Evolutionary conservation across 2,797 vertebrate genomes (phyloP).

Genomic region (Hemibagrus guttatus): DNA sequence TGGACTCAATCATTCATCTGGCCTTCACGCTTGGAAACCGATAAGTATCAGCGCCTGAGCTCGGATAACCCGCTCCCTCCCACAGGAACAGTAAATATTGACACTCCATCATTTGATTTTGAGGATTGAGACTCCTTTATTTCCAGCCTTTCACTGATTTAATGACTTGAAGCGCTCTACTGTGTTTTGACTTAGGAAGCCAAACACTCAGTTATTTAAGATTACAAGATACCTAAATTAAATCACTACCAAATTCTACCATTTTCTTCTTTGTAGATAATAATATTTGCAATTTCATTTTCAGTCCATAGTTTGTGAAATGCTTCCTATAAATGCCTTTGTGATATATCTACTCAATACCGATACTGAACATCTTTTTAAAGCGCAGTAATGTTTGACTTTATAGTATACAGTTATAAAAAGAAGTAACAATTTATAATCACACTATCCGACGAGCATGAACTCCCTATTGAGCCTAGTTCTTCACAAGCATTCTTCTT

Average conservation of each 20-base stretch:
- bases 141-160: slow-evolving; percentile 16
- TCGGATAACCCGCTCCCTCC: slow-evolving; percentile 26
- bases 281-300: neutral
- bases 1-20: slow-evolving; percentile 46
- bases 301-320: neutral
- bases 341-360: neutral
- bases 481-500: neutral
- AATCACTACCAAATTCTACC: neutral
- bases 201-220: neutral
- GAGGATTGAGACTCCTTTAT: slow-evolving; percentile 24
- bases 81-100: slow-evolving; percentile 50
- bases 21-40: slow-evolving; percentile 46
- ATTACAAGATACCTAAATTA: slow-evolving; percentile 5
- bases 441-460: neutral
- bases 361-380: neutral
- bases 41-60: slow-evolving; percentile 42
- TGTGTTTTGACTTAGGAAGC: slow-evolving; percentile 11
- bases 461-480: neutral
- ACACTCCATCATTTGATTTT: slow-evolving; percentile 49
- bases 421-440: neutral
- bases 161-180: slow-evolving; percentile 22
- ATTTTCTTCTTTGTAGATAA: slow-evolving; percentile 15
- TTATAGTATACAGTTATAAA: neutral
- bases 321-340: neutral
- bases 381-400: neutral